Conservation (phyloP, 1,140 invertebrate species). For the Saccostrea glomerata region DNA sequence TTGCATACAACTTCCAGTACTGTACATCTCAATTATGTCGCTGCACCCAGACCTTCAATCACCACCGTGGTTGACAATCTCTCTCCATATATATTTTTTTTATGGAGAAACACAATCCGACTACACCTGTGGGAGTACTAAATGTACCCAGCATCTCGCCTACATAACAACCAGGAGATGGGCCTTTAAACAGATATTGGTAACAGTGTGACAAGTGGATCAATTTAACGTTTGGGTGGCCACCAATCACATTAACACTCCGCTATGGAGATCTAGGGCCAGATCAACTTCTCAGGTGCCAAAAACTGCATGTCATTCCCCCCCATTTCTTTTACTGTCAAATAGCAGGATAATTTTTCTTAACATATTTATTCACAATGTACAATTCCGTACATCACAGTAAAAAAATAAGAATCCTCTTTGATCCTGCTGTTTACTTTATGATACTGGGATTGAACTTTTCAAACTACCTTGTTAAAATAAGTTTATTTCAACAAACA, state of each 20-base stretch:
- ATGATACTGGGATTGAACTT: too few species aligned
- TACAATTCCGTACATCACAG: background rate
- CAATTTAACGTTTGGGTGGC: conserved; percentile 35
- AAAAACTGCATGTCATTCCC: conserved; percentile 20
- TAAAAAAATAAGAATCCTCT: too few species aligned
- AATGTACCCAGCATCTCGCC: conserved; percentile 15
- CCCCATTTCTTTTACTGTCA: background rate
- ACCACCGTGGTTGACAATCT: background rate
- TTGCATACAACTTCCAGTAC: background rate
- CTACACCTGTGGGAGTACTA: conserved; percentile 24
- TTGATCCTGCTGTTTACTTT: too few species aligned
- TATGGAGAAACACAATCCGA: conserved; percentile 22
- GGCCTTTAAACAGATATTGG: conserved; percentile 8
- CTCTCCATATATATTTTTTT: background rate
- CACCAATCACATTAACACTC: conserved; percentile 27
- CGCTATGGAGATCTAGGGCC: background rate
- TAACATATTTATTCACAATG: background rate
- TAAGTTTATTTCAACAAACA: too few species aligned
- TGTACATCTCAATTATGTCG: background rate
- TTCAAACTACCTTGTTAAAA: too few species aligned
- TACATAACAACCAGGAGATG: conserved; percentile 21
- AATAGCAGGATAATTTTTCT: background rate
- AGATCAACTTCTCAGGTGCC: conserved; percentile 7
- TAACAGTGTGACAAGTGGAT: conserved; percentile 24
- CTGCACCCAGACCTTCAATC: background rate